Base-by-base conservation (phyloP, 2,797 vertebrate genomes). In the Urophycis tenuis region DNA sequence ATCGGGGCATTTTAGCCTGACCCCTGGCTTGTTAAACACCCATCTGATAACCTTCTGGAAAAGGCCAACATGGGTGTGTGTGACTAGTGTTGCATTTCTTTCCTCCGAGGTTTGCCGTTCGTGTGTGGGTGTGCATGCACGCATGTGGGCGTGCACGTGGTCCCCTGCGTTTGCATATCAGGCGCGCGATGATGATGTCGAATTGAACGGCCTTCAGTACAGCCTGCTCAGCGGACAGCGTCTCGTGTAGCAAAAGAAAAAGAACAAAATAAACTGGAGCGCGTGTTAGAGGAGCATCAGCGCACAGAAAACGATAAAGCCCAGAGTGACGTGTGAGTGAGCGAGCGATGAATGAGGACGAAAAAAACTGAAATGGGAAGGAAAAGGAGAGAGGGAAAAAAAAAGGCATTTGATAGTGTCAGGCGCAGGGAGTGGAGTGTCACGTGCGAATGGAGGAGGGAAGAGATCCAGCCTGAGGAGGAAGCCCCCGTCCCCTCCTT, bases 41-140 rank as follows among this genome's bases (percentile, higher is more conserved):
- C 33, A 78, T 80, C 72, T 78, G 81, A 81, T 76, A 80, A 84
- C 83, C 81, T 79, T 80, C 70, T 77, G 71, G 33, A 75, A 76
- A 76, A 32, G 73, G 29, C 9, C 22, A 15, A 31, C 19, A 15
- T 74, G 73, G 45, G 72, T 74, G 72, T 39, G 36, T 41, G 73
- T 49, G 73, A 3, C 10, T 45, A 41, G 35, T 33, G 36, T 11
- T 11, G 74, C 33, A 17, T 77, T 6, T 7, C 53, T 22, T n/a
- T 22, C n/a, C 19, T 53, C 49, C 6, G n/a, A 7, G 19, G 49
- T 53, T 53, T n/a, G 19, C 14, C 25, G 30, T 9, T 32, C 41
- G 31, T 36, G 67, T 60, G 75, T 22, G 67, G 73, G 70, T 78
- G 78, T 53, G 69, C 60, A 72, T 75, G 80, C 53, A 12, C 17